Evolutionary conservation across 2,888 invertebrate genomes (phyloP).

Genomic region (Melanotus villosus): DNA sequence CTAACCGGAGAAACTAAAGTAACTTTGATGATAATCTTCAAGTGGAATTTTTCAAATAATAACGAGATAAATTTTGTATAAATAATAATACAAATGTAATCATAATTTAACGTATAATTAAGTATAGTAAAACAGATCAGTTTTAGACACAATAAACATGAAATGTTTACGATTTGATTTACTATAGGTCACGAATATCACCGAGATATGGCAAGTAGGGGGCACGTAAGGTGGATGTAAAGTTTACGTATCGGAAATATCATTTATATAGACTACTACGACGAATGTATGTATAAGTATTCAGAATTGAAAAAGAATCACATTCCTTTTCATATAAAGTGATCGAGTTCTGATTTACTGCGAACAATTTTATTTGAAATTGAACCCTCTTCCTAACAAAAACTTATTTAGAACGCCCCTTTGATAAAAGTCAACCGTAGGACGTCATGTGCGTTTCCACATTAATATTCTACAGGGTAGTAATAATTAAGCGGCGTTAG

Average conservation of each 20-base stretch:
- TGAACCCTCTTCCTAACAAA: not conserved
- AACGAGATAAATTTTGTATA: too few species aligned
- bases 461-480: constrained; percentile 18
- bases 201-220: not conserved
- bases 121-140: not conserved
- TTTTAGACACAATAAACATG: not conserved
- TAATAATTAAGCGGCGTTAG: constrained; percentile 5
- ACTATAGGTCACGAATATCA: not conserved
- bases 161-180: not conserved
- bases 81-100: too few species aligned
- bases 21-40: too few species aligned
- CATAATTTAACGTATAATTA: not conserved
- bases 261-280: too few species aligned
- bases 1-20: too few species aligned
- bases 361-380: too few species aligned
- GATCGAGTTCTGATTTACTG: too few species aligned
- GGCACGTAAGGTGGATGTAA: not conserved
- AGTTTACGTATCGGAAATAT: not conserved
- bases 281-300: too few species aligned
- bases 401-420: not conserved
- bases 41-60: too few species aligned
- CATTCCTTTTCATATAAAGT: too few species aligned
- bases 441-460: not conserved
- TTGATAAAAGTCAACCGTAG: not conserved
- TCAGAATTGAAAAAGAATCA: too few species aligned